These are phyloP conservation scores for Polyommatus icarus DNA, from an alignment of 2,888 invertebrate species.

Conservation along the genomic window DNA sequence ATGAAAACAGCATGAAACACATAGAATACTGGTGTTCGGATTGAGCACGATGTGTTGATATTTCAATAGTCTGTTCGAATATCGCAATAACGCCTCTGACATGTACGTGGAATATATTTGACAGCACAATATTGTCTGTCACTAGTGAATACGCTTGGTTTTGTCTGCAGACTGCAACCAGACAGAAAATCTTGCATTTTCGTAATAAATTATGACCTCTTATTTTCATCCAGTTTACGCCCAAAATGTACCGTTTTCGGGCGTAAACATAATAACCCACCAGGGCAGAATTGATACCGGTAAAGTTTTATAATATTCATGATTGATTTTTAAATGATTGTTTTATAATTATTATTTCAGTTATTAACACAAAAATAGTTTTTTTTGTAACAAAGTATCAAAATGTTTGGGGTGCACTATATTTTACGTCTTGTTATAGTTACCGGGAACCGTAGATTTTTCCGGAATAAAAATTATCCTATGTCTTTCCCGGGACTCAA, in stretches of 20 bases:
- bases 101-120: constrained; percentile 16
- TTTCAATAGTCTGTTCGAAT: background rate
- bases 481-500: no score
- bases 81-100: background rate
- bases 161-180: background rate
- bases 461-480: no score
- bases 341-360: background rate
- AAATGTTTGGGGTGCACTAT: background rate
- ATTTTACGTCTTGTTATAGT: background rate
- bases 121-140: background rate
- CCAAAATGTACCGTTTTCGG: no score
- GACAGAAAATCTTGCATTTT: background rate
- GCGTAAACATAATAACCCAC: no score
- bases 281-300: background rate
- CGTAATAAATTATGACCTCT: no score
- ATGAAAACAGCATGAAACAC: background rate
- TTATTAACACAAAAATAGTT: background rate
- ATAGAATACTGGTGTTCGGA: background rate
- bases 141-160: background rate
- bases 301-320: background rate
- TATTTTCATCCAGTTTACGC: no score
- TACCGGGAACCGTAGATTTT: background rate
- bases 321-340: background rate
- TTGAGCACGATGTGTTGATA: constrained; percentile 6
- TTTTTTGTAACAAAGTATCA: background rate